These are phyloP conservation scores for Alitta virens DNA, from an alignment of 2,888 invertebrate species.

Conservation along the genomic window DNA sequence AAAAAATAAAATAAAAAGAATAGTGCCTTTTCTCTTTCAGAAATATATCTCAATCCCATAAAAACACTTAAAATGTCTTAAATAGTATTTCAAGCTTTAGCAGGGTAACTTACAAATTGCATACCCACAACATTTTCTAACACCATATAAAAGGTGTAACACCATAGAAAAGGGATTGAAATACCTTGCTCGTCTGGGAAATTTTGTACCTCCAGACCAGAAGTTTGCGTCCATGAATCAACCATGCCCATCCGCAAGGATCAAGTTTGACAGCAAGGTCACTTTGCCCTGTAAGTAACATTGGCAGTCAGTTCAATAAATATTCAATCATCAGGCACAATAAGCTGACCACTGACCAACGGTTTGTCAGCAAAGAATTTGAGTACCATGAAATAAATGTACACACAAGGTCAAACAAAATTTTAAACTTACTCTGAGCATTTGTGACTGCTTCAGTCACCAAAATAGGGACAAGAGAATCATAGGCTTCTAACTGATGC, in stretches of 20 bases:
- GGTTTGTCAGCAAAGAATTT: background rate
- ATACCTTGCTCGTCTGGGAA: conserved; percentile 37
- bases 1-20: too few species aligned
- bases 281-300: background rate
- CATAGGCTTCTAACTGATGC: conserved; percentile 77
- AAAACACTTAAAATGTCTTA: too few species aligned
- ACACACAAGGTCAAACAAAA: background rate
- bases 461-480: conserved; percentile 78
- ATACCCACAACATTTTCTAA: too few species aligned
- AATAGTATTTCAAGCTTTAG: too few species aligned
- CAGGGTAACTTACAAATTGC: too few species aligned
- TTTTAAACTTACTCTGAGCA: conserved; percentile 67
- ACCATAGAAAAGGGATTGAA: too few species aligned
- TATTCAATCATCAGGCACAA: too few species aligned
- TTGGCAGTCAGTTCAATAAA: background rate
- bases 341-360: too few species aligned
- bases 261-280: conserved; percentile 65
- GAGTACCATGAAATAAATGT: background rate
- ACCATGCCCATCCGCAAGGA: conserved; percentile 76
- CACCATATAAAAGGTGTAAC: too few species aligned
- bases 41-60: background rate
- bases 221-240: conserved; percentile 80
- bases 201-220: conserved; percentile 71
- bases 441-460: conserved; percentile 86
- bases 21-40: background rate